phyloP scores from a whole-genome alignment of 2,888 invertebrate genomes.

The Chouioia cunea region DNA sequence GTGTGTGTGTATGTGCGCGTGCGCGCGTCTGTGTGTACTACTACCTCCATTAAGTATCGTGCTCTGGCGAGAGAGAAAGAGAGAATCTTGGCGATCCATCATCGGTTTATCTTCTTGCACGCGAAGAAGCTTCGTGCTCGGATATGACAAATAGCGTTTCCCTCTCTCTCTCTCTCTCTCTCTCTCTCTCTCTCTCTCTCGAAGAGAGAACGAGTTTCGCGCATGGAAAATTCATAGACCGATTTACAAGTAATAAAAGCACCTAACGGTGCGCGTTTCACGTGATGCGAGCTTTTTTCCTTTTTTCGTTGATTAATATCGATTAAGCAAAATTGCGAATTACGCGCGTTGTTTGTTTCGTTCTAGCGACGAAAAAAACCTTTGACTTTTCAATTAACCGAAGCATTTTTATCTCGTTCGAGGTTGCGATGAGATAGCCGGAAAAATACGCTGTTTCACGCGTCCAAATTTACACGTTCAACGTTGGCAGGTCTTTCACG shows the following conservation, averaged over 20 bases:
- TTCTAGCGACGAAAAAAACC: constrained; percentile 18
- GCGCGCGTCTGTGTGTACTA: neutral
- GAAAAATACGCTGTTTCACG: neutral
- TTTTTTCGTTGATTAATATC: no score
- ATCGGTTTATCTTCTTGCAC: constrained; percentile 42
- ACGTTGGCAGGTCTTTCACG: neutral
- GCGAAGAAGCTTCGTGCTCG: constrained; percentile 14
- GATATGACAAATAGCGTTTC: constrained; percentile 40
- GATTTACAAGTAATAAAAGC: constrained; percentile 39
- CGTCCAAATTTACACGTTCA: neutral
- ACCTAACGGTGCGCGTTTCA: constrained; percentile 15
- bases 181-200: constrained; percentile 3
- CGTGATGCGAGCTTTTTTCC: neutral
- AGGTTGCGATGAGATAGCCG: neutral
- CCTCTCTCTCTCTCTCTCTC: neutral
- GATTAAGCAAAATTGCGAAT: no score
- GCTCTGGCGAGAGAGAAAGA: no score
- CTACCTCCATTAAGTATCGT: constrained; percentile 13
- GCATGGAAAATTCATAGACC: constrained; percentile 42
- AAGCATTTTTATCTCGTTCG: constrained; percentile 31
- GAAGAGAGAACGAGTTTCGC: constrained; percentile 37
- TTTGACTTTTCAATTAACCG: constrained; percentile 35
- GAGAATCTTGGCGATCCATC: constrained; percentile 42
- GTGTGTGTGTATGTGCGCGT: neutral
- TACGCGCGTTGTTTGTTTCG: neutral